Percentiles rank a stretch among this genome's conserved stretches.
These are phyloP conservation scores for Laothoe populi DNA, from an alignment of 2,888 invertebrate species.

Conservation along the genomic window DNA sequence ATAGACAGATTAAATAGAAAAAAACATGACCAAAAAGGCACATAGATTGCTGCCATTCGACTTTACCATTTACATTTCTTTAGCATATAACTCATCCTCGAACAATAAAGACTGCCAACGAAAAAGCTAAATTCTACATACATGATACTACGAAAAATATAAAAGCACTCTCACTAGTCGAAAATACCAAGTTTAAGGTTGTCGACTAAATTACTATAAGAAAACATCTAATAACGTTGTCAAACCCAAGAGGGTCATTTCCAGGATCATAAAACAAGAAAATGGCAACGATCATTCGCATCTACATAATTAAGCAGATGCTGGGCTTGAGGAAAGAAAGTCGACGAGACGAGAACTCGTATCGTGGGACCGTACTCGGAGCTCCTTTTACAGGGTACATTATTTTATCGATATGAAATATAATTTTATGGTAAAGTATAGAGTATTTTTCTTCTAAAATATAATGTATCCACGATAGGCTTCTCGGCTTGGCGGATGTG, in stretches of 20 bases:
- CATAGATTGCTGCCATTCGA: too few species aligned
- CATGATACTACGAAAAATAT: not conserved
- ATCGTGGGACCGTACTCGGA: conserved; percentile 15
- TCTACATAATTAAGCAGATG: conserved; percentile 70
- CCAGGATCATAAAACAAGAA: conserved; percentile 54
- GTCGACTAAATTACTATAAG: conserved; percentile 29
- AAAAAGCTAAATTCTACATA: not conserved
- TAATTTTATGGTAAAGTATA: not conserved
- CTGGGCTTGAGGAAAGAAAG: conserved; percentile 29
- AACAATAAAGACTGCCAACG: not conserved
- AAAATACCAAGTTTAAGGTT: conserved; percentile 25
- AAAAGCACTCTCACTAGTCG: conserved; percentile 13
- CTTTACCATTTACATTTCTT: too few species aligned
- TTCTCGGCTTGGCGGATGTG: too few species aligned
- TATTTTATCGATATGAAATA: not conserved
- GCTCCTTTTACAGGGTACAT: not conserved
- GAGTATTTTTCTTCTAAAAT: too few species aligned
- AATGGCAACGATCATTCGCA: conserved; percentile 59
- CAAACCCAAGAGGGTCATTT: conserved; percentile 44
- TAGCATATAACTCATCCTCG: not conserved
- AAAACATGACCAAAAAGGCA: too few species aligned
- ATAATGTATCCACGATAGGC: too few species aligned
- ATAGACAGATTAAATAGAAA: too few species aligned
- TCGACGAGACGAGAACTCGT: conserved; percentile 20
- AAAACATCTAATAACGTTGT: conserved; percentile 42